These are phyloP conservation scores for Mobula birostris DNA, from an alignment of 2,113 vertebrate genomes.

Conservation along the genomic window DNA sequence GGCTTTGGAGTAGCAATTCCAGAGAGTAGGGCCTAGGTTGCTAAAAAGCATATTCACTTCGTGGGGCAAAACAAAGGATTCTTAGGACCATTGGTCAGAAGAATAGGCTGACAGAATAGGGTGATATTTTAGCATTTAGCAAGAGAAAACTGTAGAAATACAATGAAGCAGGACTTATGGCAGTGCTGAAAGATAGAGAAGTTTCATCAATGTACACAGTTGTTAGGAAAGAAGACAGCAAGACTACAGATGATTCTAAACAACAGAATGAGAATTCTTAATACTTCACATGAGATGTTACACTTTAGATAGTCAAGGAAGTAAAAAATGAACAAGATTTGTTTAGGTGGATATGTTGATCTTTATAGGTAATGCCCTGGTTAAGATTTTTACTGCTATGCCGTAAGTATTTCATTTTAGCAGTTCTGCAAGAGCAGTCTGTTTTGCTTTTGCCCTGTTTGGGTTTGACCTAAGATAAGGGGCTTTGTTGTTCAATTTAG, in stretches of 20 bases:
- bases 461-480: no score
- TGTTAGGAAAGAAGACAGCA: background rate
- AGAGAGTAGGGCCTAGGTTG: background rate
- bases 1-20: background rate
- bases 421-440: no score
- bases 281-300: background rate
- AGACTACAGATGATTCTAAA: background rate
- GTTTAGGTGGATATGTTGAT: background rate
- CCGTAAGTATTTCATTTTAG: no score
- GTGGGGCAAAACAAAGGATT: background rate
- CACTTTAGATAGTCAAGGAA: background rate
- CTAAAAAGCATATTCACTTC: background rate
- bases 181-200: background rate
- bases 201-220: background rate
- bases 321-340: background rate
- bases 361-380: background rate
- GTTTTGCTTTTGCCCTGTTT: no score
- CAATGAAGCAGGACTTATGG: background rate
- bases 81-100: background rate
- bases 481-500: no score
- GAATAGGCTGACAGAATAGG: background rate
- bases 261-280: background rate
- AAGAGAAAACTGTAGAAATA: background rate
- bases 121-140: background rate
- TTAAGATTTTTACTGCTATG: no score